A percentile compares a stretch with the other conserved stretches of the same genome.
Conservation (phyloP, 2,113 vertebrate species). For the Pholis gunnellus region DNA sequence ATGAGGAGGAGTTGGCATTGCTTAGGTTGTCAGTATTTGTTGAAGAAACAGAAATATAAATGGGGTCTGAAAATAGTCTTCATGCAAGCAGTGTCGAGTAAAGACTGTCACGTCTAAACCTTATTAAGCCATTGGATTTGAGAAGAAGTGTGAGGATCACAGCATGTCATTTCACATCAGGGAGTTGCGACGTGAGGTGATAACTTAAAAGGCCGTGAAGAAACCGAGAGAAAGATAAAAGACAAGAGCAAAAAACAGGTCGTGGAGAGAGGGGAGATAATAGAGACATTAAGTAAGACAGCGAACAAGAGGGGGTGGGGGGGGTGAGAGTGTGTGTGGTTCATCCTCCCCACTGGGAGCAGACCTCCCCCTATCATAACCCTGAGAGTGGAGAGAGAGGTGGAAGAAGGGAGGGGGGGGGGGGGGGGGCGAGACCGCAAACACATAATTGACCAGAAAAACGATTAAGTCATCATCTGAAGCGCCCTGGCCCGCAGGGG, state of each 20-base stretch:
- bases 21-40: not conserved
- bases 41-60: slow-evolving; percentile 28
- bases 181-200: slow-evolving; percentile 28
- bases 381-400: slow-evolving; percentile 65
- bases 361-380: slow-evolving; percentile 79
- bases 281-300: slow-evolving; percentile 80
- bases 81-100: not conserved
- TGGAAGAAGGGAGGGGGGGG: slow-evolving; percentile 11
- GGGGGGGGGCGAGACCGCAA: slow-evolving; percentile 86
- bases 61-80: slow-evolving; percentile 80
- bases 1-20: slow-evolving; percentile 8
- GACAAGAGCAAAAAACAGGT: slow-evolving; percentile 37
- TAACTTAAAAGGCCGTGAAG: slow-evolving; percentile 24
- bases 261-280: slow-evolving; percentile 61
- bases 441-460: slow-evolving; percentile 99
- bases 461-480: slow-evolving; percentile 99
- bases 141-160: slow-evolving; percentile 58
- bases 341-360: slow-evolving; percentile 76
- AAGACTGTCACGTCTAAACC: slow-evolving; percentile 2
- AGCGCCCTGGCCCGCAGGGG: slow-evolving; percentile 93
- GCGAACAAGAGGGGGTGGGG: slow-evolving; percentile 35
- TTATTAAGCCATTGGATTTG: slow-evolving; percentile 80
- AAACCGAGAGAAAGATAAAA: slow-evolving; percentile 38
- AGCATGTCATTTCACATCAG: slow-evolving; percentile 38
- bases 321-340: slow-evolving; percentile 63